Evolutionary conservation across 2,113 vertebrate genomes (phyloP), one percentile per base, ranked within the genome.

Genomic region (Lanius collurio): DNA sequence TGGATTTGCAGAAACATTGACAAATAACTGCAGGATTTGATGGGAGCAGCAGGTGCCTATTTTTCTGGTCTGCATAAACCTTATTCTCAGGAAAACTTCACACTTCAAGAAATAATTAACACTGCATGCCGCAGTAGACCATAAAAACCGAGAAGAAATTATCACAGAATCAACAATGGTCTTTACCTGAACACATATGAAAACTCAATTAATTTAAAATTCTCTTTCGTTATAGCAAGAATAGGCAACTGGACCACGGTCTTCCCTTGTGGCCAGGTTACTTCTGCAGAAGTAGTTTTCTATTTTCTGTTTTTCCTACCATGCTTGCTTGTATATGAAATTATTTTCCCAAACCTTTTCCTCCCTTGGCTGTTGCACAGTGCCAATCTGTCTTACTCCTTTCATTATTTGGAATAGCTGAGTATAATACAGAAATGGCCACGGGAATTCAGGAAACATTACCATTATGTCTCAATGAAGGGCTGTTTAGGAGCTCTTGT

Each of bases 41-140:
- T 89, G 49, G 42, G 20, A 89, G 9, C 41, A 89, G 41, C 68
- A 64, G 41, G 59, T 52, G 50, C 15, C 14, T 89, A 37, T 74
- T 93, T 77, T 85, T 94, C 71, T 81, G 27, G 18, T 73, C 41
- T 6, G 1, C 26, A 87, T 76, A 92, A 90, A 52, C 49, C 28
- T 91, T 49, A 26, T 56, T 92, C 42, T 87, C 15, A 49, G 37
- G 19, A 90, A 81, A 94, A 30, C 17, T 37, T 83, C 44, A 62
- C 91, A 79, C 4, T 87, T 90, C 57, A 81, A 86, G 50, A 95
- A 95, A 90, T 85, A 70, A 95, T 93, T 90, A 92, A 41, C 73
- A 65, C 24, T 85, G 26, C 53, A 44, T 93, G 76, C 20, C 55
- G 78, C 52, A 47, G 33, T 6, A 83, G 35, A 81, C 89, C 23